Percentiles rank a stretch among this genome's conserved stretches.
Evolutionary conservation across 2,888 invertebrate species (phyloP).

Genomic region (Serripes groenlandicus): DNA sequence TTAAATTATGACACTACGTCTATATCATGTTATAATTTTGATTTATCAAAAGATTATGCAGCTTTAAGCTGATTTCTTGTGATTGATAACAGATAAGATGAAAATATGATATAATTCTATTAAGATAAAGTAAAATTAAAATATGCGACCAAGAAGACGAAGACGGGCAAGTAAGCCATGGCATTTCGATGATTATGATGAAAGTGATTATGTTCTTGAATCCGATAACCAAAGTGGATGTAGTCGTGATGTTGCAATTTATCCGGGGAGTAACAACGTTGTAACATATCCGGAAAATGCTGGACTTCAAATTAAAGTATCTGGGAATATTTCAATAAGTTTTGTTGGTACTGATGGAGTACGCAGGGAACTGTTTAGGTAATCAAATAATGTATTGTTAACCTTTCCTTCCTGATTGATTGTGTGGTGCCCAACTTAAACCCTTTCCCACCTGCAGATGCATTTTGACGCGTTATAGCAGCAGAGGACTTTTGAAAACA

Average conservation of each 20-base stretch:
- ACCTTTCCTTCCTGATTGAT: not conserved
- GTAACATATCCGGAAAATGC: slow-evolving; percentile 57
- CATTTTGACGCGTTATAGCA: too few relatives aligned
- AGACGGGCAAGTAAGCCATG: slow-evolving; percentile 53
- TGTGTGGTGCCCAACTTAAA: too few relatives aligned
- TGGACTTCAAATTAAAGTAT: slow-evolving; percentile 59
- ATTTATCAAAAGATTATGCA: too few relatives aligned
- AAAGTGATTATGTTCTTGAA: slow-evolving; percentile 61
- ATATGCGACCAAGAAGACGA: slow-evolving; percentile 57
- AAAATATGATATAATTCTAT: too few relatives aligned
- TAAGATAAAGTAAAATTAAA: too few relatives aligned
- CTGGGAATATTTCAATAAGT: slow-evolving; percentile 64
- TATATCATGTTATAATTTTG: too few relatives aligned
- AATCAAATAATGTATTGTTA: not conserved
- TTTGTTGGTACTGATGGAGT: slow-evolving; percentile 61
- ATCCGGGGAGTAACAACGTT: slow-evolving; percentile 28
- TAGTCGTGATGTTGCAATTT: slow-evolving; percentile 33
- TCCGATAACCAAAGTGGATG: slow-evolving; percentile 37
- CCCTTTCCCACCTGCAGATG: too few relatives aligned
- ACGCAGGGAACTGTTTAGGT: slow-evolving; percentile 64
- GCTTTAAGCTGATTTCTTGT: too few relatives aligned
- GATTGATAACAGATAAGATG: too few relatives aligned
- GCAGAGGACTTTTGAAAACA: not conserved
- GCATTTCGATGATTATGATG: slow-evolving; percentile 68
- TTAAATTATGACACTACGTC: too few relatives aligned